Evolutionary conservation across 1,140 invertebrate species (phyloP).

Genomic region (Laupala kohalensis): DNA sequence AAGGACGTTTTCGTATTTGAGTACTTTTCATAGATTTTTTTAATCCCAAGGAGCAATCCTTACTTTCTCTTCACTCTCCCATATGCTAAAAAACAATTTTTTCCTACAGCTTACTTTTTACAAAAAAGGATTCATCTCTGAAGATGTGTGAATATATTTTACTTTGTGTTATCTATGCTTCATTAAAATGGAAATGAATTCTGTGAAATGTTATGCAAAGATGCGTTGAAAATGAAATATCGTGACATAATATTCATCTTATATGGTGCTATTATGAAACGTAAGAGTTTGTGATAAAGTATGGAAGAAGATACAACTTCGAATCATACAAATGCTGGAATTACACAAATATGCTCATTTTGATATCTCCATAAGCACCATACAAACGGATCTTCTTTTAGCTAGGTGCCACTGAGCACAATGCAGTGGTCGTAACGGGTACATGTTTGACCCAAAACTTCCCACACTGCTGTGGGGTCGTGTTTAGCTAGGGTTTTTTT

Average conservation of each 20-base stretch:
- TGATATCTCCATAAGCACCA: neutral
- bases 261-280: neutral
- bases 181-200: constrained; percentile 2
- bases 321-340: neutral
- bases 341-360: neutral
- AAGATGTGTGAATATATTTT: neutral
- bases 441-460: neutral
- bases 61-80: neutral
- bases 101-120: constrained; percentile 9
- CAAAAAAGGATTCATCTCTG: constrained; percentile 1
- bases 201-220: constrained; percentile 1
- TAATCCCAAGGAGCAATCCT: neutral
- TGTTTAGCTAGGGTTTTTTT: neutral
- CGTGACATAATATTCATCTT: neutral
- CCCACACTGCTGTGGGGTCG: neutral
- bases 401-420: constrained; percentile 34
- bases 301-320: constrained; percentile 3
- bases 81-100: constrained; percentile 2
- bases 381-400: constrained; percentile 11
- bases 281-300: constrained; percentile 2
- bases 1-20: too few relatives aligned
- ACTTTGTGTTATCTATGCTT: constrained; percentile 2
- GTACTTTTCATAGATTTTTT: neutral
- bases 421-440: constrained; percentile 30
- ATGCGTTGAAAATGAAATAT: constrained; percentile 6